Base-by-base conservation (phyloP, 2,113 vertebrate species). In the Thalassarche chlororhynchos region DNA sequence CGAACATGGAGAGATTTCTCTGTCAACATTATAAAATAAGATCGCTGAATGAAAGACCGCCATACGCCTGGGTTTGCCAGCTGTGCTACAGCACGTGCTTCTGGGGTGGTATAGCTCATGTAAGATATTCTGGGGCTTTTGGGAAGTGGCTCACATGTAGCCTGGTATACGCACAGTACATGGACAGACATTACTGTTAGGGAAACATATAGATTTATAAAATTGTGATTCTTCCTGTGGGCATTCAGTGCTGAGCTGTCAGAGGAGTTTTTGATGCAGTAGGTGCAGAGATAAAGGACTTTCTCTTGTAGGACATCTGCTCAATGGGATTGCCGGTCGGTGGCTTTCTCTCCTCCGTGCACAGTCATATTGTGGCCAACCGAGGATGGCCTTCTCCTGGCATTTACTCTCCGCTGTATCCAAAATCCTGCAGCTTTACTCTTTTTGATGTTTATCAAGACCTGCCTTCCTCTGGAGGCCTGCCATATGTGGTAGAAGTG, bases 61-160 rank as follows among this genome's bases (percentile, higher is more conserved):
- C 0, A 40, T 21, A 26, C 0, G 3, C 16, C 25, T 54, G 5
- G 1, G 29, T 89, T 82, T 71, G n/a, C 87, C 52, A 51, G 51
- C 60, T 70, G 38, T 34, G 66, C 64, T 81, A 6, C 42, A 75
- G 32, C 72, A 38, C 0, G 0, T 26, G 52, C 51, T 60, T 77
- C 77, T 82, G 65, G n/a, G 74, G n/a, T 55, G 10, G 9, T 23
- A 40, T 12, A 17, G 40, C 44, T 76, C 61, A 8, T 2, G 19
- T 14, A 24, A 8, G 14, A 14, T 25, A 25, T 36, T 40, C 14
- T 18, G 29, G 32, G 46, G 20, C 31, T 87, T 91, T 89, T 14
- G 69, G 80, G 65, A 62, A 52, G n/a, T 4, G 8, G 19, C n/a
- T 95, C 26, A 54, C 18, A 0, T 8, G 32, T 46, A 76, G 32